Evolutionary conservation across 2,888 invertebrate species (phyloP).

Genomic region (Bembecia ichneumoniformis): DNA sequence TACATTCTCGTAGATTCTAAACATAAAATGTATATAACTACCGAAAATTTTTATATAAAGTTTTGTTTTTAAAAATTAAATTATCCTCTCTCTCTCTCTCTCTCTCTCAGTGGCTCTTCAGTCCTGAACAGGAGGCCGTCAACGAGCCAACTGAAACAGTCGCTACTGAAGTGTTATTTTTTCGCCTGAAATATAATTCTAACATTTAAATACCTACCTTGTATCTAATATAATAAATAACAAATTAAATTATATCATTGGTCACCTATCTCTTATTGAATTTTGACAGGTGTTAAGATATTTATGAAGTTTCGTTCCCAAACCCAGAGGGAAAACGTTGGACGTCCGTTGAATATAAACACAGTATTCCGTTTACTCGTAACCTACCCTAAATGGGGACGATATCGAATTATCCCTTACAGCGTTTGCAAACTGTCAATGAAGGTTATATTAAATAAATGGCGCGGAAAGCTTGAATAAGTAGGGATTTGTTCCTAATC

Average conservation of each 20-base stretch:
- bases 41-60: too few relatives aligned
- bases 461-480: constrained; percentile 7
- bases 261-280: not conserved
- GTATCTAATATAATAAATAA: too few relatives aligned
- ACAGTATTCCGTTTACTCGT: constrained; percentile 13
- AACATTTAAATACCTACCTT: too few relatives aligned
- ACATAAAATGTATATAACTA: too few relatives aligned
- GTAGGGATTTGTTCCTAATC: constrained; percentile 7
- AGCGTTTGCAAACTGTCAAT: constrained; percentile 16
- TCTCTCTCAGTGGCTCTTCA: too few relatives aligned
- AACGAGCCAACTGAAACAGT: too few relatives aligned
- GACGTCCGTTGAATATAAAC: constrained; percentile 17
- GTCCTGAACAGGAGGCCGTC: too few relatives aligned
- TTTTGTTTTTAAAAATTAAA: too few relatives aligned
- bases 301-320: not conserved
- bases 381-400: constrained; percentile 14
- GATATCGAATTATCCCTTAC: constrained; percentile 18
- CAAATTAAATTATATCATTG: not conserved
- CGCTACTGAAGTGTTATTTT: too few relatives aligned
- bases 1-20: too few relatives aligned
- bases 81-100: too few relatives aligned
- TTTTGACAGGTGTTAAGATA: not conserved
- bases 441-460: constrained; percentile 15
- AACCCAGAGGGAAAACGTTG: constrained; percentile 1
- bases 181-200: too few relatives aligned